Base-by-base conservation (phyloP, 2,888 invertebrate species). In the Psylliodes chrysocephalus region DNA sequence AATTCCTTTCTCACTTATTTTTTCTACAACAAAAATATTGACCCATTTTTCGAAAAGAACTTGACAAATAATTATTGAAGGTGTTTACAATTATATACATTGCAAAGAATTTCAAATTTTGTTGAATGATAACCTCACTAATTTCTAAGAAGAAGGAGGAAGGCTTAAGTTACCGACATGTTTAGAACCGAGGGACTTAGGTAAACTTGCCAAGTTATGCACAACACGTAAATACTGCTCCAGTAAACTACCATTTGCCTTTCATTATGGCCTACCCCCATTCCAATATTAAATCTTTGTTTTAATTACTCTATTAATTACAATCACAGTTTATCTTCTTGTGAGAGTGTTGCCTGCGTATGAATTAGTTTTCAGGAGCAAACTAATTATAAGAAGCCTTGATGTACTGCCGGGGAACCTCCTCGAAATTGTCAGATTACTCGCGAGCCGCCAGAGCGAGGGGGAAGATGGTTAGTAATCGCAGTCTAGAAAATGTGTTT, bases 201-300 rank as follows among this genome's bases (percentile, higher is more conserved):
- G 81, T 77, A 80, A 82, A 82, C 78, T 82, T 82, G 79, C 75
- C 78, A 82, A 82, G 79, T 82, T 82, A 82, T 82, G 81, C 82
- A 78, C 80, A 81, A 82, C 82, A 82, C 82, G 82, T 82, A 82
- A 82, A 82, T 81, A 81, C 76, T 75, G 73, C 74, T 75, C 73
- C 66, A 74, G 78, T 78, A 78, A 79, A 79, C 77, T 78, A 79
- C 78, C 79, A 78, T 80, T 81, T 78, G 81, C 77, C 78, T 81
- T 80, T 81, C 80, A 79, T 81, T 81, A 80, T 78, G 74, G 72
- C 69, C 65, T 61, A 66, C 76, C 78, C n/a, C 77, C 78, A 71
- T 74, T 73, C 74, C 79, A 75, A 77, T 79, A 79, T 79, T 81
- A 82, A 80, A 81, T 81, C 81, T 80, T 78, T 75, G 78, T 77